A percentile compares a stretch with the other conserved stretches of the same genome.
Conservation (phyloP, 64 coral and sea anemone genomes). For the Montipora efflorescens region DNA sequence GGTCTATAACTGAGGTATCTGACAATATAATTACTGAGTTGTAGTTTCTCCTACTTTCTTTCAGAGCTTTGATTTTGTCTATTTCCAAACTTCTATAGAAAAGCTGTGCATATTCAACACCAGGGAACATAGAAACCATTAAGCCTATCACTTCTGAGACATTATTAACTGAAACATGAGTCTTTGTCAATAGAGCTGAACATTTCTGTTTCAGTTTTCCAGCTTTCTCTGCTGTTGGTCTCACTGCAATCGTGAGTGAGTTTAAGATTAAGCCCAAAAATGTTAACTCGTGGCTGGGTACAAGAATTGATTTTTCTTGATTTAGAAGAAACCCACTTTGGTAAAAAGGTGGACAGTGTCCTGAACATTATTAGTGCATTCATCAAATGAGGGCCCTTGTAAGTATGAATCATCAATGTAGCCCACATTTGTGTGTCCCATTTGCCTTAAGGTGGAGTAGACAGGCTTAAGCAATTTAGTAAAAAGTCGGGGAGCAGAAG, state of each 20-base stretch:
- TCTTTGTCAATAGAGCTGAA: neutral
- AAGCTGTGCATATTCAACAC: slow-evolving; percentile 1
- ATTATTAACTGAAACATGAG: neutral
- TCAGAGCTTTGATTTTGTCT: slow-evolving; percentile 19
- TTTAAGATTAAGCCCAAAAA: slow-evolving; percentile 44
- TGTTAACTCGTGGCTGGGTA: neutral
- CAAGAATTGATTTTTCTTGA: neutral
- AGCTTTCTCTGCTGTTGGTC: neutral
- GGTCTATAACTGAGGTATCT: neutral
- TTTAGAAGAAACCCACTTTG: slow-evolving; percentile 17
- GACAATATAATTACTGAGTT: neutral
- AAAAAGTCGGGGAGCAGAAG: slow-evolving; percentile 40
- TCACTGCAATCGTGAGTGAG: slow-evolving; percentile 13
- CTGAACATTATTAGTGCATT: slow-evolving; percentile 7
- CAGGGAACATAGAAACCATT: slow-evolving; percentile 44
- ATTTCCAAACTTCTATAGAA: slow-evolving; percentile 22
- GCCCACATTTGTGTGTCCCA: slow-evolving; percentile 8
- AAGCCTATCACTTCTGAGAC: slow-evolving; percentile 31
- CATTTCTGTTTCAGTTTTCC: neutral
- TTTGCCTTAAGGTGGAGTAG: slow-evolving; percentile 5
- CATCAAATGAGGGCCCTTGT: slow-evolving; percentile 7
- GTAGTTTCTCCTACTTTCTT: slow-evolving; percentile 15
- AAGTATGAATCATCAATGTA: slow-evolving; percentile 44
- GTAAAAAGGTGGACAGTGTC: slow-evolving; percentile 9
- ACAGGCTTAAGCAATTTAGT: slow-evolving; percentile 49